These are phyloP conservation scores for Ornithorhynchus anatinus DNA, from an alignment of 2,113 vertebrate species.

Conservation along the genomic window DNA sequence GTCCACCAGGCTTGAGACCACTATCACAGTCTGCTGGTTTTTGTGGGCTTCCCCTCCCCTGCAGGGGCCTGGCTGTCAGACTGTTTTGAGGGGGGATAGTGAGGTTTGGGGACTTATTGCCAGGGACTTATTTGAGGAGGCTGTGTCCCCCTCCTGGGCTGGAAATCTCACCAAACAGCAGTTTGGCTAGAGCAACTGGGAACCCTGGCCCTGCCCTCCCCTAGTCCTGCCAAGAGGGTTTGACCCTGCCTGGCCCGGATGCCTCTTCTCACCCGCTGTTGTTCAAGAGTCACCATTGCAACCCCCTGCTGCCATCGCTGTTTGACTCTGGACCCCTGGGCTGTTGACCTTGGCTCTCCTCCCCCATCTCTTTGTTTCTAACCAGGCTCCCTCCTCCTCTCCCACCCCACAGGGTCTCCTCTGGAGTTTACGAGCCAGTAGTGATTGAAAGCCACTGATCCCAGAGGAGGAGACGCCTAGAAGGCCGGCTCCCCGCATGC, in stretches of 20 bases:
- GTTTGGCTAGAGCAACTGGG: too few species aligned
- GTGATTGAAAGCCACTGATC: constrained; percentile 93
- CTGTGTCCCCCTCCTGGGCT: too few species aligned
- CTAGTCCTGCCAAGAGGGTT: background rate
- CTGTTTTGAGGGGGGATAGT: too few species aligned
- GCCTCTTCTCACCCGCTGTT: constrained; percentile 35
- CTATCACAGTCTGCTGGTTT: background rate
- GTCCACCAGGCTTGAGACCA: too few species aligned
- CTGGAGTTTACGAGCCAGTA: constrained; percentile 91
- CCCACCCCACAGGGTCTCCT: constrained; percentile 79
- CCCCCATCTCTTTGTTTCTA: background rate
- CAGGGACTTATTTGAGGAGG: too few species aligned
- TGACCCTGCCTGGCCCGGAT: background rate
- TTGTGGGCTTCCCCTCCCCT: background rate
- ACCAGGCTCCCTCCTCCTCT: background rate
- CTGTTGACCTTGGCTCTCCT: background rate
- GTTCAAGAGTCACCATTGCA: background rate
- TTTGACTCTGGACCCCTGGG: background rate
- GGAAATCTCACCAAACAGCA: too few species aligned
- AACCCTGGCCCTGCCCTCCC: background rate
- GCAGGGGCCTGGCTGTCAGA: too few species aligned
- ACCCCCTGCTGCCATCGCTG: fast-evolving
- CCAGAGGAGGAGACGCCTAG: constrained; percentile 60
- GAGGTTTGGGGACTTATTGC: too few species aligned
- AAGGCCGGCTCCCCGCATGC: constrained; percentile 44